phyloP scores from a whole-genome alignment of 2,113 vertebrate species.

The Baryphthengus martii region DNA sequence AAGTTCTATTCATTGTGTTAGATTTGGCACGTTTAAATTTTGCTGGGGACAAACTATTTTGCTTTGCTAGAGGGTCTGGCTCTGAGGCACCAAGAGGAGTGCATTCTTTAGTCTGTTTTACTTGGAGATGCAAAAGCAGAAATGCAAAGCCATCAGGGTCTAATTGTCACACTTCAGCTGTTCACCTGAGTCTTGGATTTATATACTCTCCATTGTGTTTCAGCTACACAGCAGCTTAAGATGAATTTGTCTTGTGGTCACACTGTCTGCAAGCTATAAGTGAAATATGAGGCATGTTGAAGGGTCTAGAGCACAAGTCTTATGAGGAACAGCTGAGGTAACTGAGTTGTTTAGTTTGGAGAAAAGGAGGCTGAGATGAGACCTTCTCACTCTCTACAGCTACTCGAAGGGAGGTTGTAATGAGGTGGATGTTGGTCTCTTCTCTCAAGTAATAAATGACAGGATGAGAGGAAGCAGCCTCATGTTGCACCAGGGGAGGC shows the following conservation, averaged over 20 bases:
- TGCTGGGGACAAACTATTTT: background rate
- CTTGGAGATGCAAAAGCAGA: background rate
- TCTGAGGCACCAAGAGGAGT: background rate
- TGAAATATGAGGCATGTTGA: background rate
- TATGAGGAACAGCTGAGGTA: background rate
- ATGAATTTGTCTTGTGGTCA: background rate
- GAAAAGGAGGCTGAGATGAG: background rate
- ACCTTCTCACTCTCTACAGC: too few relatives aligned
- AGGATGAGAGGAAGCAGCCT: background rate
- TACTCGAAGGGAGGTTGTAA: too few relatives aligned
- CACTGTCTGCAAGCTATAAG: background rate
- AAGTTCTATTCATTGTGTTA: background rate
- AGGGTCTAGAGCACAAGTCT: background rate
- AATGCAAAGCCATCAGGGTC: background rate
- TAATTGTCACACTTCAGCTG: background rate
- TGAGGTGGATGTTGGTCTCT: background rate
- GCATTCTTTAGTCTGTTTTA: background rate
- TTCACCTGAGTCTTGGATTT: background rate
- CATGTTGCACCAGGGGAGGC: background rate
- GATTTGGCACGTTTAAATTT: background rate
- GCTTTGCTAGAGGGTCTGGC: background rate
- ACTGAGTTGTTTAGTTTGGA: background rate
- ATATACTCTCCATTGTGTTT: background rate
- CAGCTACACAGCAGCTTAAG: background rate
- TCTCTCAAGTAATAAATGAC: background rate